phyloP scores from a whole-genome alignment of 2,888 invertebrate species.

The Brachypalpus laphriformis region DNA sequence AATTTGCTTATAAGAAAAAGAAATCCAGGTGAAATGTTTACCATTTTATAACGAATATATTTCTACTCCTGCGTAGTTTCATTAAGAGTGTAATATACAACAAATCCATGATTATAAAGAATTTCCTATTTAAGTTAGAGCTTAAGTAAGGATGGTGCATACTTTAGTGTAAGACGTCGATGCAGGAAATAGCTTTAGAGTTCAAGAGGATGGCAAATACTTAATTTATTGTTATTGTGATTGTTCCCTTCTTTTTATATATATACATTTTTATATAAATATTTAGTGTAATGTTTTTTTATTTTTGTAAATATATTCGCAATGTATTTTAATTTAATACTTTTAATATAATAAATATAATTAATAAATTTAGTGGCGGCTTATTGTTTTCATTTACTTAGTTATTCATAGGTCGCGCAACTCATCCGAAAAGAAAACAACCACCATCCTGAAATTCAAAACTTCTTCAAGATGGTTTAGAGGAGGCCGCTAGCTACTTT shows the following conservation, averaged over 20 bases:
- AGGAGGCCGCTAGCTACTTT: too few species aligned
- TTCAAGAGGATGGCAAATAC: conserved; percentile 38
- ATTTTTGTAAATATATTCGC: conserved; percentile 35
- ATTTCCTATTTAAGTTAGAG: conserved; percentile 35
- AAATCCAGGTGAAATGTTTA: conserved; percentile 50
- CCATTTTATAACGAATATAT: neutral
- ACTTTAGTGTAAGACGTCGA: conserved; percentile 57
- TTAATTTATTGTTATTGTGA: conserved; percentile 64
- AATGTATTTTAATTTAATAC: conserved; percentile 28
- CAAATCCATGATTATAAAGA: neutral
- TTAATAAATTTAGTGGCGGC: neutral
- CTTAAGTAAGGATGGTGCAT: conserved; percentile 53
- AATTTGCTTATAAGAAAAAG: conserved; percentile 6
- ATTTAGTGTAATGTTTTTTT: neutral
- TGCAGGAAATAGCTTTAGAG: conserved; percentile 20
- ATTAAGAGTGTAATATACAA: neutral
- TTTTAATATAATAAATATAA: conserved; percentile 38
- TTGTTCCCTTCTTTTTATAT: conserved; percentile 48
- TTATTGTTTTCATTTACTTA: neutral
- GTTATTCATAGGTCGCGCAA: too few species aligned
- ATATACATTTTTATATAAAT: neutral
- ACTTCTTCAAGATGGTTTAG: too few species aligned
- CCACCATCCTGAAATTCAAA: too few species aligned
- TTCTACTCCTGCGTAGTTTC: too few species aligned
- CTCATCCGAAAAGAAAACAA: too few species aligned